These are phyloP conservation scores for Apostichopus japonicus DNA, from an alignment of 35 echinoderm and acorn worm genomes.

Conservation along the genomic window DNA sequence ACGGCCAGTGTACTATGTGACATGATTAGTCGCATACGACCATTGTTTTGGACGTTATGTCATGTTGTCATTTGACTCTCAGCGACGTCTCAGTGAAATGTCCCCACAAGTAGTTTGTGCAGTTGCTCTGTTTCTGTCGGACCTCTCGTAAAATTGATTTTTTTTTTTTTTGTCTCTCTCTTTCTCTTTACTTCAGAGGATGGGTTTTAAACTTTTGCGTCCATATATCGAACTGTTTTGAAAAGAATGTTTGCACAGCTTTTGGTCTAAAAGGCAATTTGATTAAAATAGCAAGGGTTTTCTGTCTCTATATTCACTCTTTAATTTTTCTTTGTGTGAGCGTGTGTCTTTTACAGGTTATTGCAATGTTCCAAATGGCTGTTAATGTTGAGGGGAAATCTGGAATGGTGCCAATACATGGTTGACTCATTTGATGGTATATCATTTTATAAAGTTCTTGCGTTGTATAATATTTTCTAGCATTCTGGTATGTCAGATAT, in stretches of 20 bases:
- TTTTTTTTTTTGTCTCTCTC: background rate
- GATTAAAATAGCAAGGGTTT: background rate
- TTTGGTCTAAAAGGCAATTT: slow-evolving; percentile 23
- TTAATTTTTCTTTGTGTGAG: background rate
- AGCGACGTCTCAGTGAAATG: background rate
- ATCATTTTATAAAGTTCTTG: background rate
- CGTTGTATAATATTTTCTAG: too few relatives aligned
- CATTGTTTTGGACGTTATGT: background rate
- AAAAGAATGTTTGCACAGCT: slow-evolving; percentile 14
- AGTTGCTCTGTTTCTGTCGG: background rate
- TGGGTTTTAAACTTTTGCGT: background rate
- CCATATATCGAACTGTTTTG: slow-evolving; percentile 9
- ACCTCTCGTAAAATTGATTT: slow-evolving; percentile 12
- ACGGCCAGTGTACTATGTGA: background rate
- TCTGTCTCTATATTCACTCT: background rate
- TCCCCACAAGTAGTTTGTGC: background rate
- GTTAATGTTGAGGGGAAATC: background rate
- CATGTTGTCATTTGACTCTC: too few relatives aligned
- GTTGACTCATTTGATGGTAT: background rate
- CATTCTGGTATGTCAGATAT: too few relatives aligned
- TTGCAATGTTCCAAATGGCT: background rate
- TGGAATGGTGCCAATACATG: background rate
- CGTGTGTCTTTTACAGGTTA: background rate
- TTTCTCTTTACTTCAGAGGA: background rate
- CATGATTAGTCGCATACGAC: background rate